A percentile compares a stretch with the other conserved stretches of the same genome.
Evolutionary conservation across 2,888 invertebrate genomes (phyloP).

Genomic region (Andrena hattorfiana): DNA sequence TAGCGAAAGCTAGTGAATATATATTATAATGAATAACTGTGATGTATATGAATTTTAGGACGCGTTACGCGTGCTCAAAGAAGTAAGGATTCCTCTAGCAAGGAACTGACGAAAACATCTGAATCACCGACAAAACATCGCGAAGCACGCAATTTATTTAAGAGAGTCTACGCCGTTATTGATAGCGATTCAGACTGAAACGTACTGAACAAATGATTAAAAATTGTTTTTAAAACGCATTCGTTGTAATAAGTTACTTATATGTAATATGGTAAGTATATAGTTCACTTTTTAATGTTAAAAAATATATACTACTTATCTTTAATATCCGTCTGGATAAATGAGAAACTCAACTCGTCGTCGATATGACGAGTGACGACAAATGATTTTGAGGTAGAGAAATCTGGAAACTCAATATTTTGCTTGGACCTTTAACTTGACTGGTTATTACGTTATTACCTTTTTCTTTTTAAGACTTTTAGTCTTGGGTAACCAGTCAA

Average conservation of each 20-base stretch:
- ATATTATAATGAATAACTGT: not conserved
- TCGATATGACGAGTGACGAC: no score
- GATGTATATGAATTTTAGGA: slow-evolving; percentile 46
- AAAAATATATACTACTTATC: slow-evolving; percentile 1
- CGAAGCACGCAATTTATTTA: slow-evolving; percentile 62
- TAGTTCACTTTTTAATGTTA: slow-evolving; percentile 11
- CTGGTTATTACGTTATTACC: no score
- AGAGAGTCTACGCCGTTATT: slow-evolving; percentile 67
- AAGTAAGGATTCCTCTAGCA: slow-evolving; percentile 41
- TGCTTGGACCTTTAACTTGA: not conserved
- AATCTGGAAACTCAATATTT: slow-evolving; percentile 4
- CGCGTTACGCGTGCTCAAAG: slow-evolving; percentile 70
- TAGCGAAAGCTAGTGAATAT: not conserved
- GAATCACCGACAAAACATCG: slow-evolving; percentile 55
- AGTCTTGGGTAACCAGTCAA: no score
- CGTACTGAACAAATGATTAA: slow-evolving; percentile 6
- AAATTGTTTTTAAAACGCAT: slow-evolving; percentile 41
- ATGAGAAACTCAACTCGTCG: no score
- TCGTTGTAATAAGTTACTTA: slow-evolving; percentile 54
- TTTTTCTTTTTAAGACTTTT: no score
- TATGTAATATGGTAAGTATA: slow-evolving; percentile 46
- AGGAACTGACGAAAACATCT: slow-evolving; percentile 28
- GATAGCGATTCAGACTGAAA: slow-evolving; percentile 72
- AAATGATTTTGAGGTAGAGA: not conserved
- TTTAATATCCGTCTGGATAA: slow-evolving; percentile 19